Conservation (phyloP, 2,113 vertebrate species). For the Mastomys natalensis region DNA sequence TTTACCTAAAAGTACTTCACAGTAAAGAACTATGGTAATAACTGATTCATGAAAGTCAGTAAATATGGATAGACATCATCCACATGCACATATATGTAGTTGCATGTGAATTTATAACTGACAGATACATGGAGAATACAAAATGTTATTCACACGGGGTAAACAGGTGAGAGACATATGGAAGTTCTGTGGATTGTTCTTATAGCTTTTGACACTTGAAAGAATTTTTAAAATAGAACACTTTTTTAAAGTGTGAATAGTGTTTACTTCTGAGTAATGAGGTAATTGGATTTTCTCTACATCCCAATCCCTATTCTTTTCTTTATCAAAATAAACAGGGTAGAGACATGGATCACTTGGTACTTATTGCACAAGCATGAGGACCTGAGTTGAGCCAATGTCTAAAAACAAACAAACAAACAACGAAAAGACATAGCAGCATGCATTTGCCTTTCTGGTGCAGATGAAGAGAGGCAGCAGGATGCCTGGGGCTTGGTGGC, state of each 20-base stretch:
- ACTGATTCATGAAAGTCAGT: not conserved
- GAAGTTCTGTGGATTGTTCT: not conserved
- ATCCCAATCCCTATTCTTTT: constrained; percentile 2
- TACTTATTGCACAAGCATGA: not conserved
- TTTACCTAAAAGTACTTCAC: not conserved
- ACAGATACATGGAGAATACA: not conserved
- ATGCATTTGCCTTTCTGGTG: too few relatives aligned
- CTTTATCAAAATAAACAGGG: not conserved
- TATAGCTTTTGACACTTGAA: not conserved
- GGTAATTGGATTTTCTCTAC: not conserved
- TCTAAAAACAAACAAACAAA: too few relatives aligned
- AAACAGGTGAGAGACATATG: not conserved
- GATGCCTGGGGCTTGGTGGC: not conserved
- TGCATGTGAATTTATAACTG: not conserved
- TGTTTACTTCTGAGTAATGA: constrained; percentile 15
- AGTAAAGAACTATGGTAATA: not conserved
- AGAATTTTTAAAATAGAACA: constrained; percentile 6
- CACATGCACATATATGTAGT: too few relatives aligned
- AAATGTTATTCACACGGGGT: not conserved
- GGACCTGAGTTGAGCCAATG: not conserved
- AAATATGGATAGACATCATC: not conserved
- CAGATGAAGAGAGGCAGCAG: not conserved
- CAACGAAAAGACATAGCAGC: not conserved
- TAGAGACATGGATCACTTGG: not conserved
- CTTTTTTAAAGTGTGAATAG: not conserved